These are phyloP conservation scores for Scartelaos histophorus DNA, from an alignment of 2,113 vertebrate genomes.

Conservation along the genomic window DNA sequence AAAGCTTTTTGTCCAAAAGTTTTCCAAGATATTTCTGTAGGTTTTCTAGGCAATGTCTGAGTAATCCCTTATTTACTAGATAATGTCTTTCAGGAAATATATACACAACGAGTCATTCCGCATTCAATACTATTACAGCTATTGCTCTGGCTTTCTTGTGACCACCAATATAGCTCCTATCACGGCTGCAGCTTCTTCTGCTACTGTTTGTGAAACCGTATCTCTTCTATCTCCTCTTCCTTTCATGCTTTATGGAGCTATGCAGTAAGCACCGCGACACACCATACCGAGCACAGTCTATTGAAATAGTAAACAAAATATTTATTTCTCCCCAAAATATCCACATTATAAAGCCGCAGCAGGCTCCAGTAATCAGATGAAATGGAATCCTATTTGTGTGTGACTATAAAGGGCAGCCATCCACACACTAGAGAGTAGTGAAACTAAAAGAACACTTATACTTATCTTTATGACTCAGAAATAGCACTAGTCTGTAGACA, in stretches of 20 bases:
- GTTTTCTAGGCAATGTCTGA: too few species aligned
- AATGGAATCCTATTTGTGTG: constrained; percentile 71
- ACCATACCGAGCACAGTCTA: constrained; percentile 1
- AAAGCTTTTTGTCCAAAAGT: too few species aligned
- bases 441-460: constrained; percentile 56
- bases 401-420: constrained; percentile 69
- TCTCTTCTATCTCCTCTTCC: neutral
- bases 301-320: neutral
- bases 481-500: neutral
- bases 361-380: constrained; percentile 63
- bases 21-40: too few species aligned
- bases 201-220: neutral
- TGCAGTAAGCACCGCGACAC: neutral
- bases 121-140: neutral
- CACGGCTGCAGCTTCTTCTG: neutral
- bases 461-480: constrained; percentile 62
- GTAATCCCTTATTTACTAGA: too few species aligned
- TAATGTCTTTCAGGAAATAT: too few species aligned
- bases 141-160: neutral
- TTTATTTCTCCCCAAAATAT: constrained; percentile 1
- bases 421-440: constrained; percentile 49
- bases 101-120: neutral
- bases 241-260: neutral
- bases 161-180: neutral
- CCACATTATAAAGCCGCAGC: constrained; percentile 16